These are phyloP conservation scores for Babylonia areolata DNA, from an alignment of 1,140 invertebrate species.

Conservation along the genomic window DNA sequence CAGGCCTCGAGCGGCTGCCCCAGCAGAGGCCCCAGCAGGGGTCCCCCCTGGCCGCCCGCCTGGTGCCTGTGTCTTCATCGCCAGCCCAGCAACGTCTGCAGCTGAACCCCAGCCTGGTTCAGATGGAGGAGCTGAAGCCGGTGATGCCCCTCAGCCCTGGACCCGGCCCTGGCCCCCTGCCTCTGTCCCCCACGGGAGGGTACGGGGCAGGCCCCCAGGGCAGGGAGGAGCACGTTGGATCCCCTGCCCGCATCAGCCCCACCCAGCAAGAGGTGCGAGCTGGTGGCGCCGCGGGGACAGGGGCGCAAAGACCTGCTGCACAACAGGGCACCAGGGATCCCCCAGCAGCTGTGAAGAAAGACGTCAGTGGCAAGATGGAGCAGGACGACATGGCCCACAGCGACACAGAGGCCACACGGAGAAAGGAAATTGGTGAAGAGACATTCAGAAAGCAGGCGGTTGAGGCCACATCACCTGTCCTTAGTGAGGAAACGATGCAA, in stretches of 20 bases:
- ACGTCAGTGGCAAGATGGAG: neutral
- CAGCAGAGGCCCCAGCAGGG: conserved; percentile 1
- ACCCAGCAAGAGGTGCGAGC: conserved; percentile 6
- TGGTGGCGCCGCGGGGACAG: neutral
- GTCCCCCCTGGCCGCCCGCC: conserved; percentile 18
- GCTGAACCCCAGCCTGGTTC: conserved; percentile 26
- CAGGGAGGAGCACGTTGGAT: conserved; percentile 7
- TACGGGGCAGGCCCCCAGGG: neutral
- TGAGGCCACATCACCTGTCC: neutral
- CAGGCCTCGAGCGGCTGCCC: neutral
- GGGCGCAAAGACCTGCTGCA: neutral
- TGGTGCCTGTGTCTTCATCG: neutral
- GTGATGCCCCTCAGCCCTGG: conserved; percentile 9
- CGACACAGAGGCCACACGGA: neutral
- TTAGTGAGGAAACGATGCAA: neutral
- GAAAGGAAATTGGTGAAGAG: neutral
- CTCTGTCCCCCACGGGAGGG: too few species aligned
- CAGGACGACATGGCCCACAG: neutral
- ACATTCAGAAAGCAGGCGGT: conserved; percentile 21
- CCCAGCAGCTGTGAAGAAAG: neutral
- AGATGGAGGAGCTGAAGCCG: conserved; percentile 35
- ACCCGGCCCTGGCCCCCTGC: neutral
- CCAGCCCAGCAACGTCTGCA: neutral
- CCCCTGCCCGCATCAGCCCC: conserved; percentile 31
- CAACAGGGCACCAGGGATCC: too few species aligned